Base-by-base conservation (phyloP, 2,113 vertebrate genomes). In the Dasyurus viverrinus region DNA sequence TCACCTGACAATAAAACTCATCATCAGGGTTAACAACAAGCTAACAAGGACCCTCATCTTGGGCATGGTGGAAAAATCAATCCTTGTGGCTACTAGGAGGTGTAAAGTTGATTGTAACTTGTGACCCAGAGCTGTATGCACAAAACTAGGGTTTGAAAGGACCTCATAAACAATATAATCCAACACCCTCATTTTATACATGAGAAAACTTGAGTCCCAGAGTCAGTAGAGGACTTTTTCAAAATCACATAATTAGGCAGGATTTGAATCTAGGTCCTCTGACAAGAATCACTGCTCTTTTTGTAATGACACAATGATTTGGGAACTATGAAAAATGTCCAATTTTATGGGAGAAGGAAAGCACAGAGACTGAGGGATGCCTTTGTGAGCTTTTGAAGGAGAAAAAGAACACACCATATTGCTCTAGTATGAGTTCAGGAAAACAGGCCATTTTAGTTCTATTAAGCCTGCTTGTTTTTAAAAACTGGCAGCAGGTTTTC, bases 401-500 rank as follows among this genome's bases (percentile, higher is more conserved):
- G 53, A 55, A 24, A 22, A 55, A 53, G 2, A 47, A 48, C 1
- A 2, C 27, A n/a, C 16, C 52, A 1, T 36, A 42, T 84, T 84
- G 36, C 7, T 84, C 68, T 8, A 84, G n/a, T 4, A 42, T 84
- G 36, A 42, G n/a, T n/a, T 84, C n/a, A 84, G 42, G 19, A 84
- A 84, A 84, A 84, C 16, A 42, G 68, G 36, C n/a, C 19, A 84
- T 30, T 68, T 68, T 36, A 36, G 60, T 12, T 68, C 48, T 36
- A n/a, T 42, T 46, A 57, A 57, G n/a, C 50, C 60, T 53, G 27
- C 48, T 24, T 84, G 12, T 90, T 90, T 30, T 76, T 52, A 57
- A 95, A 89, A 93, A 27, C 53, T 26, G 36, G 57, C 84, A 55
- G 50, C 92, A n/a, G 36, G 27, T 92, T 95, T 42, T 95, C 91